Evolutionary conservation across 2,797 vertebrate species (phyloP).

Genomic region (Crypturellus tataupa): DNA sequence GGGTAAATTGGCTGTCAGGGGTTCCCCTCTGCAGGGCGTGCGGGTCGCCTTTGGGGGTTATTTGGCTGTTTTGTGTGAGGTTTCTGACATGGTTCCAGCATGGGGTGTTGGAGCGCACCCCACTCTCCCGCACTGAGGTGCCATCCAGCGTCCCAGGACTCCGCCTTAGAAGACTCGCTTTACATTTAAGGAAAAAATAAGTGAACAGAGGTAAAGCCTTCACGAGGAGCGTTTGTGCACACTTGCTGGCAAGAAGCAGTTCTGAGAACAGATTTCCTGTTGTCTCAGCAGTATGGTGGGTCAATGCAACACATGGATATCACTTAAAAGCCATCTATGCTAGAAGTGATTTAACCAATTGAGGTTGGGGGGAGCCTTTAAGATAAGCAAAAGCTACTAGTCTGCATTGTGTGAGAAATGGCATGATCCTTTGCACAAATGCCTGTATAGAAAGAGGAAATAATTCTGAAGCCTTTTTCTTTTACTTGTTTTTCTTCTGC

Average conservation of each 20-base stretch:
- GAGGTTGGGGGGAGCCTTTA: slow-evolving; percentile 9
- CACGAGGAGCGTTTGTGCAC: not conserved
- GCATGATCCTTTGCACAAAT: not conserved
- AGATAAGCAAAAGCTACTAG: not conserved
- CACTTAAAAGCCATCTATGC: slow-evolving; percentile 33
- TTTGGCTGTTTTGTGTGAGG: not conserved
- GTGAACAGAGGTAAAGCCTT: not conserved
- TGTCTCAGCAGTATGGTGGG: slow-evolving; percentile 39
- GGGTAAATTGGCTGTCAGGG: not conserved
- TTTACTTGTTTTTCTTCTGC: not conserved
- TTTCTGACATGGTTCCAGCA: not conserved
- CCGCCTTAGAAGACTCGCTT: not conserved
- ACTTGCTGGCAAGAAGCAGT: not conserved
- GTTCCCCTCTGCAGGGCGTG: not conserved
- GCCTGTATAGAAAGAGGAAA: not conserved
- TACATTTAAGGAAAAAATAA: not conserved
- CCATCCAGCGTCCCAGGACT: too few relatives aligned
- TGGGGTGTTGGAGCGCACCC: too few relatives aligned
- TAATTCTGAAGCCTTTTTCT: not conserved
- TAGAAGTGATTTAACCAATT: not conserved
- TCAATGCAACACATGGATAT: slow-evolving; percentile 2
- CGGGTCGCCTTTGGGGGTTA: too few relatives aligned
- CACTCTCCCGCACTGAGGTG: too few relatives aligned
- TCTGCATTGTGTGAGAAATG: not conserved
- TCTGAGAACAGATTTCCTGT: slow-evolving; percentile 19